Evolutionary conservation across 2,113 vertebrate species (phyloP), one percentile per base, ranked within the genome.

Genomic region (Sterna hirundo): DNA sequence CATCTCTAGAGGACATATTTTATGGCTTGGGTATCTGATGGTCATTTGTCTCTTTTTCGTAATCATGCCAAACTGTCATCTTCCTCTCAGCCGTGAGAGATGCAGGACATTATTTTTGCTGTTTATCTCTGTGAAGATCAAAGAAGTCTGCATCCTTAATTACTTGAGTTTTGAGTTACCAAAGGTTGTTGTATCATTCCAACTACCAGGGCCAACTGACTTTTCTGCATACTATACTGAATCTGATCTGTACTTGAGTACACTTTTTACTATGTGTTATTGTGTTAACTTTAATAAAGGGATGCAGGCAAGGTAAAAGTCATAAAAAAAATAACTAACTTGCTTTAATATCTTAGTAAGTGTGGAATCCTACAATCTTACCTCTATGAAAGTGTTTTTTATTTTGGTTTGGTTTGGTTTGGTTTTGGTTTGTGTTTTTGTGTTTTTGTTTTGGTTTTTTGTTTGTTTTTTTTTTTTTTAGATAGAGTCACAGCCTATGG

Each of bases 361-460:
- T 52, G 30, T 19, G 17, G 20, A 69, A n/a, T 60, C 8, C 12
- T 71, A 55, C 11, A 61, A 9, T 62, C 20, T 71, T 65, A 51
- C 8, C 1, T 49, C 16, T 70, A 60, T 12, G 34, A 0, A 36
- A 52, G 11, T 1, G 13, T 36, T 25, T 3, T 30, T 22, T 15
- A 14, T 51, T 51, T 32, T 55, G 57, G 11, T 54, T 54, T 52
- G 51, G 30, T 38, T 15, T 61, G 32, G 13, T 60, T 29, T 17
- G 21, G 16, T 9, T 27, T 7, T 12, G 5, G 10, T 51, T 18
- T 11, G 3, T 6, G n/a, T 54, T 54, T 40, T 40, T 34, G 7
- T 21, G n/a, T n/a, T n/a, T n/a, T n/a, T n/a, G n/a, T n/a, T n/a
- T 54, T 52, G 26, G 30, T 38, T 15, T 61, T 9, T 2, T 36